These are phyloP conservation scores for Teleiodes luculella DNA, from an alignment of 2,888 invertebrate genomes.

Conservation along the genomic window DNA sequence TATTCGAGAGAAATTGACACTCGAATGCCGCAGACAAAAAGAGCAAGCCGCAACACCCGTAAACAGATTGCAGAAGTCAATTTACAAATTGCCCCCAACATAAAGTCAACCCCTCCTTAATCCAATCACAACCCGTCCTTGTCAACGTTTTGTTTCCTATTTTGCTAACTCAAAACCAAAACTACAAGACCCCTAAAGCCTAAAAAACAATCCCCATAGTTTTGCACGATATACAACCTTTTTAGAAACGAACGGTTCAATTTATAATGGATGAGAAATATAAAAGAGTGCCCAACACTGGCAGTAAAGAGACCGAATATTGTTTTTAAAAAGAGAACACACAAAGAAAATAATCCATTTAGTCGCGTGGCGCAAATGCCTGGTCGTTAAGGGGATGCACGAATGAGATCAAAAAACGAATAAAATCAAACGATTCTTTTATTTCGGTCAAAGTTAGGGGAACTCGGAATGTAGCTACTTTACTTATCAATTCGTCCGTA, in stretches of 20 bases:
- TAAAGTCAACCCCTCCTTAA: slow-evolving; percentile 76
- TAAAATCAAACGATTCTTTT: slow-evolving; percentile 63
- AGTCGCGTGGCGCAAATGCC: slow-evolving; percentile 70
- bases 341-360: slow-evolving; percentile 77
- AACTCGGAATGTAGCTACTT: slow-evolving; percentile 64
- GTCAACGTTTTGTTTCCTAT: slow-evolving; percentile 76
- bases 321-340: slow-evolving; percentile 66
- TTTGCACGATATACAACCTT: background rate
- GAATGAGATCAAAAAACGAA: slow-evolving; percentile 66
- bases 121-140: slow-evolving; percentile 74
- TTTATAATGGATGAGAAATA: slow-evolving; percentile 38
- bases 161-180: slow-evolving; percentile 46
- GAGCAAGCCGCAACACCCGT: slow-evolving; percentile 51
- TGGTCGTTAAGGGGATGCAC: slow-evolving; percentile 66
- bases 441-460: slow-evolving; percentile 67
- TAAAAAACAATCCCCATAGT: background rate
- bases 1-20: slow-evolving; percentile 61
- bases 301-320: slow-evolving; percentile 44
- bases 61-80: slow-evolving; percentile 75
- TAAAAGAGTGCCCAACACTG: slow-evolving; percentile 44
- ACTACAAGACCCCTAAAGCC: slow-evolving; percentile 36
- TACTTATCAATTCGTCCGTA: slow-evolving; percentile 73
- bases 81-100: slow-evolving; percentile 73
- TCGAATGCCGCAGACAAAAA: slow-evolving; percentile 52
- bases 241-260: slow-evolving; percentile 29